Base-by-base conservation (phyloP, 2,797 vertebrate species). In the Knipowitschia caucasica region DNA sequence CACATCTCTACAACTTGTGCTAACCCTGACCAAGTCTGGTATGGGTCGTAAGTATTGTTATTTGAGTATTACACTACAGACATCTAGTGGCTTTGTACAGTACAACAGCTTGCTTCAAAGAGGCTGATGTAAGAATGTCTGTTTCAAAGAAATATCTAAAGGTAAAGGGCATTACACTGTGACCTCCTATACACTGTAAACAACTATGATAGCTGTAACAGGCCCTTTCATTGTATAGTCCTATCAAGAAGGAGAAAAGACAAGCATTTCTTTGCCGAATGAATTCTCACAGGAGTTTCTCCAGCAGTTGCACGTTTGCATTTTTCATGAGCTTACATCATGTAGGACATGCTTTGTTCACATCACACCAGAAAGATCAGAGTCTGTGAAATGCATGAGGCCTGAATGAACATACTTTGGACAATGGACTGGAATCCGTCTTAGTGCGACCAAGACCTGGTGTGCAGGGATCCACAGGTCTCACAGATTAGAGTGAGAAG, bases 1-100 rank as follows among this genome's bases (percentile, higher is more conserved):
- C 15, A 18, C 21, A 39, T 21, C 10, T 4, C 18, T 39, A 5
- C 18, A 24, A 39, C 36, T 39, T n/a, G 17, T 39, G 18, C 11
- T 6, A 4, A n/a, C 21, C 7, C 23, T 15, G 47, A 40, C n/a
- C 8, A 18, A 27, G 30, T 12, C 14, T 10, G 47, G 49, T 27
- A 34, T 35, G 39, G 14, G 3, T 56, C 23, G 27, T 27, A 18
- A n/a, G 2, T 12, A 4, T 4, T 14, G 23, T 15, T 11, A 23
- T 72, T 75, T 31, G 9, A 9, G 56, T 59, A 33, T 66, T 53
- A 68, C 81, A 61, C 71, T 84, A 85, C 78, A 65, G 80, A 80
- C 87, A 75, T 72, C 84, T 88, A 56, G 75, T 82, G 87, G 83
- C 20, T 21, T 0, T 31, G 1, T 3, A 17, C 10, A 18, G 75